A percentile compares a stretch with the other conserved stretches of the same genome.
Conservation (phyloP, 2,797 vertebrate genomes). For the Poliocrania exsul region DNA sequence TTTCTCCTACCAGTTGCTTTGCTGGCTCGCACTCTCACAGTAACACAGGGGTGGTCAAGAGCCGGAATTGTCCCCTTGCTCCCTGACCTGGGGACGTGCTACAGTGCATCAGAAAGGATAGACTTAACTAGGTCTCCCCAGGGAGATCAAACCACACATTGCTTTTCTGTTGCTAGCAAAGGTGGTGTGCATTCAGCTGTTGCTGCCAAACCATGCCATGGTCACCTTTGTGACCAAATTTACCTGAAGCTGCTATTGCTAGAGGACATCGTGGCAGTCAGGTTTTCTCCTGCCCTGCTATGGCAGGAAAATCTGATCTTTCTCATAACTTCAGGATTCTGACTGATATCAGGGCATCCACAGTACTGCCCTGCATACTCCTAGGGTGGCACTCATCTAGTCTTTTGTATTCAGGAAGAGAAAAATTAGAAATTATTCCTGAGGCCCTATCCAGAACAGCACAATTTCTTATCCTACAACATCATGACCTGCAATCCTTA, state of each 20-base stretch:
- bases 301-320: background rate
- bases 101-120: background rate
- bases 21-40: background rate
- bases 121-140: background rate
- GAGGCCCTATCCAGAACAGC: background rate
- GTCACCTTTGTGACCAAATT: background rate
- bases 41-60: background rate
- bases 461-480: background rate
- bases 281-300: background rate
- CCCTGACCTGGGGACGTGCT: background rate
- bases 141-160: rapidly evolving
- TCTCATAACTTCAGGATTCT: background rate
- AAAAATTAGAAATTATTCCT: background rate
- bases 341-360: rapidly evolving
- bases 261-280: background rate
- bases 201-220: rapidly evolving
- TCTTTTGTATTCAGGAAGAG: background rate
- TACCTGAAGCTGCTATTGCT: background rate
- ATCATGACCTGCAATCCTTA: background rate
- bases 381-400: background rate
- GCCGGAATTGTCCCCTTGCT: background rate
- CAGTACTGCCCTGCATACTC: background rate
- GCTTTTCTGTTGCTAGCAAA: background rate
- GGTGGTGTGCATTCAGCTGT: rapidly evolving
- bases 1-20: background rate